Conservation (phyloP, 37 sponge, comb jelly and placozoan genomes). For the Lycopodina hypogea region DNA sequence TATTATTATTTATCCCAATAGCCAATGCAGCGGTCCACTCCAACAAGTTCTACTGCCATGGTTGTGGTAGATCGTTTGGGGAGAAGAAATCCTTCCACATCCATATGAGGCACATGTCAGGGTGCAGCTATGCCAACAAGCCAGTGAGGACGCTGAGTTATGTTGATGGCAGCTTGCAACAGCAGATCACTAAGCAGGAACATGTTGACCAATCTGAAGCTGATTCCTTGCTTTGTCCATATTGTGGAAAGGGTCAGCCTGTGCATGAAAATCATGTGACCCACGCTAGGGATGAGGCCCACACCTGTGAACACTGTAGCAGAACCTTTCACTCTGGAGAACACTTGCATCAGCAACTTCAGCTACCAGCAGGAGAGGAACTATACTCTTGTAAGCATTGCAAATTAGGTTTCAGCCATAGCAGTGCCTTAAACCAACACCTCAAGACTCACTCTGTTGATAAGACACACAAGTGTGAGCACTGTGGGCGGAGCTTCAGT, state of each 20-base stretch:
- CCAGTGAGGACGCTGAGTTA: too few species aligned
- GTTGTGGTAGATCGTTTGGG: slow-evolving; percentile 42
- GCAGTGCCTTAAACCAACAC: slow-evolving; percentile 24
- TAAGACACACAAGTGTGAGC: slow-evolving; percentile 35
- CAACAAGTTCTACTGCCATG: slow-evolving; percentile 14
- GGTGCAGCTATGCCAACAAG: slow-evolving; percentile 21
- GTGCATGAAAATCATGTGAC: background rate
- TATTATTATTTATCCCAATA: too few species aligned
- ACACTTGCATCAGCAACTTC: slow-evolving; percentile 25
- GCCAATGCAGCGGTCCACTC: background rate
- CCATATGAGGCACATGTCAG: slow-evolving; percentile 38
- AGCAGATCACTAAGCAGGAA: slow-evolving; percentile 28
- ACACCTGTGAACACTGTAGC: slow-evolving; percentile 36
- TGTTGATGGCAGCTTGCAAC: background rate
- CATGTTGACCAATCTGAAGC: background rate
- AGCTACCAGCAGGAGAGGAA: slow-evolving; percentile 9
- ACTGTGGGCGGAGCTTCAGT: slow-evolving; percentile 66
- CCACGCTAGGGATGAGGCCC: slow-evolving; percentile 6
- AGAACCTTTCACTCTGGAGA: slow-evolving; percentile 23
- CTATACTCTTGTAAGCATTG: slow-evolving; percentile 26
- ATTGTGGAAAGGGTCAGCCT: slow-evolving; percentile 28
- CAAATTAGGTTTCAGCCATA: slow-evolving; percentile 16
- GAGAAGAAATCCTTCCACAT: slow-evolving; percentile 46
- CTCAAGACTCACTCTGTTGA: slow-evolving; percentile 8
- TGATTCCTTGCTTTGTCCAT: slow-evolving; percentile 10